Evolutionary conservation across 2,113 vertebrate genomes (phyloP), one percentile per base, ranked within the genome.

Genomic region (Gavia stellata): DNA sequence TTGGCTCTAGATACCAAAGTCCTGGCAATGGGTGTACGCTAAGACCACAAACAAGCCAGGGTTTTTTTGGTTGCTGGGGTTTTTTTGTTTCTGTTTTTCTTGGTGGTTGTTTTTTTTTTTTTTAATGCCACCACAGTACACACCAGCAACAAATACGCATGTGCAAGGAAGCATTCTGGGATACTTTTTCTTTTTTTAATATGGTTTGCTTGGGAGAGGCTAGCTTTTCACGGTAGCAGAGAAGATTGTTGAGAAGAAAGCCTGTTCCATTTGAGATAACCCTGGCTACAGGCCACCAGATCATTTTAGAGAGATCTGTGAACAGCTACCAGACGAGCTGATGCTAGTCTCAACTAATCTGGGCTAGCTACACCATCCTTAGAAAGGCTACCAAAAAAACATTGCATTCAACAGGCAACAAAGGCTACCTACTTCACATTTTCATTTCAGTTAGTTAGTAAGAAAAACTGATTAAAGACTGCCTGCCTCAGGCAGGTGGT

Each of bases 91-190:
- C 49, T 79, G 16, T 3, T 71, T 73, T 58, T 72, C 7, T 63
- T n/a, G 38, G 1, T 56, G 44, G 2, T 17, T 20, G 21, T 9
- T 28, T 19, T 26, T 16, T 7, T 38, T 14, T 36, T 42, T 72
- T 55, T 34, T 7, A 42, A 19, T 66, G 45, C 6, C 55, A 62
- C 7, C 47, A 38, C 47, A 44, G 38, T 8, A 44, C 24, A 11
- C 67, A 9, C 20, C 16, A 66, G 16, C 10, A 78, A 7, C 38
- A 77, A 62, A 42, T 2, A 17, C 0, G 0, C 16, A 7, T 1
- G 31, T 34, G 20, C 26, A 28, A 9, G 38, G 28, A 70, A 15
- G 25, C 36, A 6, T 44, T 56, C 34, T 62, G 44, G 23, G 42
- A 40, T 36, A 20, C 0, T 8, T 10, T n/a, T 19, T 33, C 23